phyloP scores from a whole-genome alignment of 92 coral and sea anemone genomes.

The Umimayanthus kanabou region DNA sequence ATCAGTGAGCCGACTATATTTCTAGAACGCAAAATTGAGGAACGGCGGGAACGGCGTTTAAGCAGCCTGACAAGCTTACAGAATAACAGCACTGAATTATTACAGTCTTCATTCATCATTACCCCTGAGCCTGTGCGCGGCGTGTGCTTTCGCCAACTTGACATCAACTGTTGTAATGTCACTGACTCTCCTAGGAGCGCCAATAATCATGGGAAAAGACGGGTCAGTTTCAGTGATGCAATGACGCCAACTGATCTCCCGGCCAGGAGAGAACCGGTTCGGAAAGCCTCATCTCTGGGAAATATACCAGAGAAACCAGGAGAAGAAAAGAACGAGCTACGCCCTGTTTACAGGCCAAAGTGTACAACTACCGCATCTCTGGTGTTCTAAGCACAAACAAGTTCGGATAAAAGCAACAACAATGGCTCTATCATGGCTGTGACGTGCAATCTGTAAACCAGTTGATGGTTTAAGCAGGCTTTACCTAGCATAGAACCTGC shows the following conservation, averaged over 20 bases:
- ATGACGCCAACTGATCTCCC: neutral
- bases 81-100: neutral
- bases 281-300: neutral
- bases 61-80: neutral
- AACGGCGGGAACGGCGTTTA: neutral
- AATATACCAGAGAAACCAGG: neutral
- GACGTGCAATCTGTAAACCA: too few species aligned
- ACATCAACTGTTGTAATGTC: neutral
- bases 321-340: neutral
- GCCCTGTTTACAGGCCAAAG: neutral
- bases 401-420: neutral
- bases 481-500: too few species aligned
- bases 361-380: neutral
- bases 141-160: neutral
- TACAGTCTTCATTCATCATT: neutral
- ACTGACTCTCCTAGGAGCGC: neutral
- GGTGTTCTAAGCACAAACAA: neutral
- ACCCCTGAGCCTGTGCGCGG: conserved; percentile 6
- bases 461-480: too few species aligned
- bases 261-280: neutral
- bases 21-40: neutral
- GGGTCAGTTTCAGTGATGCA: neutral
- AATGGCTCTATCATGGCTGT: too few species aligned
- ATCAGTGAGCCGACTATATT: conserved; percentile 26
- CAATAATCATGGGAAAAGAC: neutral